These are phyloP conservation scores for Aythya baeri DNA, from an alignment of 2,113 vertebrate species.

Conservation along the genomic window DNA sequence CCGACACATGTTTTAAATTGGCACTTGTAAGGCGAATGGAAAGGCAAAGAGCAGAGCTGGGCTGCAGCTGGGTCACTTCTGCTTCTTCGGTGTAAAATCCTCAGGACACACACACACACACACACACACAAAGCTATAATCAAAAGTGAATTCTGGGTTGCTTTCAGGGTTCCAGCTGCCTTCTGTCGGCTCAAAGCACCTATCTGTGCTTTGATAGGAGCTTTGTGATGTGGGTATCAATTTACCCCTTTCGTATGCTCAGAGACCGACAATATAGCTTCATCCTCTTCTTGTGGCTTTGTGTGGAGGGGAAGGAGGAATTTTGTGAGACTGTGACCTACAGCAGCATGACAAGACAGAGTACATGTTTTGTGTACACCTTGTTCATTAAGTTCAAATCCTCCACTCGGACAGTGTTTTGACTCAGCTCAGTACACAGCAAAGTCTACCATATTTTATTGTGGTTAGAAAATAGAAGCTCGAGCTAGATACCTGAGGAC, in stretches of 20 bases:
- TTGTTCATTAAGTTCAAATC: not conserved
- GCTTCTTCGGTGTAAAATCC: conserved; percentile 29
- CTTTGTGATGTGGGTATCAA: conserved; percentile 9
- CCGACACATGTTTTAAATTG: conserved; percentile 28
- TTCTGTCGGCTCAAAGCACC: conserved; percentile 23
- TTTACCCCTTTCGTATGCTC: not conserved
- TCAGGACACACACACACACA: not conserved
- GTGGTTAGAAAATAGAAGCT: not conserved
- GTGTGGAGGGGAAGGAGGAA: not conserved
- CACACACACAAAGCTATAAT: not conserved
- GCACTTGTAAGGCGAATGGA: not conserved
- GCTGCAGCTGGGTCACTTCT: not conserved
- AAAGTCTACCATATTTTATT: not conserved
- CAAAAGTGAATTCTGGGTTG: conserved; percentile 28
- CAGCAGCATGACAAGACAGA: not conserved
- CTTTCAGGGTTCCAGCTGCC: conserved; percentile 3
- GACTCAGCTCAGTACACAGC: not conserved
- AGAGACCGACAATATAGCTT: not conserved
- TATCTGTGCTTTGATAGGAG: conserved; percentile 18
- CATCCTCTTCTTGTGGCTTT: not conserved
- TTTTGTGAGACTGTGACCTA: not conserved
- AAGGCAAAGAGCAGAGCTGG: not conserved
- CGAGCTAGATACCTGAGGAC: not conserved
- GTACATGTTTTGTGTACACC: not conserved
- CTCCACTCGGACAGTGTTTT: not conserved